phyloP scores from a whole-genome alignment of 2,888 invertebrate genomes.

The Amblyjoppa proteus region DNA sequence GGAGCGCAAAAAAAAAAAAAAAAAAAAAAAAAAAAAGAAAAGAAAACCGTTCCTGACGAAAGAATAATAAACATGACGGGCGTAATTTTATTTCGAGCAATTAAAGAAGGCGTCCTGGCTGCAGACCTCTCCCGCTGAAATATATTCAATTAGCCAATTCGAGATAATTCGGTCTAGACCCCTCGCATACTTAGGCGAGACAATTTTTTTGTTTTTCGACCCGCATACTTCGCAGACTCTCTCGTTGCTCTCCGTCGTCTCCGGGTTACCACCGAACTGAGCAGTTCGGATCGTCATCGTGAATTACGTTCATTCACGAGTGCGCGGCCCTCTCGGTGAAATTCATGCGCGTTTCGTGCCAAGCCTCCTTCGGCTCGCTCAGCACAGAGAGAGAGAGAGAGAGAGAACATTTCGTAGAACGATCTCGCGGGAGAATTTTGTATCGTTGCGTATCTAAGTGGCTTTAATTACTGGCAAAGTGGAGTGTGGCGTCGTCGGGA shows the following conservation, averaged over 20 bases:
- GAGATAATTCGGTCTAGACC: conserved; percentile 55
- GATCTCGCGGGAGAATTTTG: conserved; percentile 12
- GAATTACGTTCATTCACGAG: conserved; percentile 58
- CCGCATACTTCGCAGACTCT: not conserved
- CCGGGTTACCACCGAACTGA: conserved; percentile 24
- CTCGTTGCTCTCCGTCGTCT: not conserved
- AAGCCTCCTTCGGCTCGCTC: conserved; percentile 24
- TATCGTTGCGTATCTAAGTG: conserved; percentile 32
- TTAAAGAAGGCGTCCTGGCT: not conserved
- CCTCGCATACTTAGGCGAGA: conserved; percentile 49
- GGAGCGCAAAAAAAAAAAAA: not conserved
- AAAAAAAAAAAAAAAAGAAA: not conserved
- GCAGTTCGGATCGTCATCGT: conserved; percentile 52
- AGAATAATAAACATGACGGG: conserved; percentile 8
- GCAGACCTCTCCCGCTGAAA: not conserved
- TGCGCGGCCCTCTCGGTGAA: conserved; percentile 2
- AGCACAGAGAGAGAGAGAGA: conserved; percentile 18
- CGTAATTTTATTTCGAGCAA: conserved; percentile 5
- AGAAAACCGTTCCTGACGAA: not conserved
- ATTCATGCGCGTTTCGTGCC: conserved; percentile 36
- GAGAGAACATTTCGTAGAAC: conserved; percentile 52
- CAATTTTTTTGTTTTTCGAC: conserved; percentile 32
- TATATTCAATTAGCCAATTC: conserved; percentile 17
- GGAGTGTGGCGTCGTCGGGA: conserved; percentile 44
- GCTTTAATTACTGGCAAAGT: conserved; percentile 60